phyloP scores from a whole-genome alignment of 2,113 vertebrate genomes.

The Pontoporia blainvillei region DNA sequence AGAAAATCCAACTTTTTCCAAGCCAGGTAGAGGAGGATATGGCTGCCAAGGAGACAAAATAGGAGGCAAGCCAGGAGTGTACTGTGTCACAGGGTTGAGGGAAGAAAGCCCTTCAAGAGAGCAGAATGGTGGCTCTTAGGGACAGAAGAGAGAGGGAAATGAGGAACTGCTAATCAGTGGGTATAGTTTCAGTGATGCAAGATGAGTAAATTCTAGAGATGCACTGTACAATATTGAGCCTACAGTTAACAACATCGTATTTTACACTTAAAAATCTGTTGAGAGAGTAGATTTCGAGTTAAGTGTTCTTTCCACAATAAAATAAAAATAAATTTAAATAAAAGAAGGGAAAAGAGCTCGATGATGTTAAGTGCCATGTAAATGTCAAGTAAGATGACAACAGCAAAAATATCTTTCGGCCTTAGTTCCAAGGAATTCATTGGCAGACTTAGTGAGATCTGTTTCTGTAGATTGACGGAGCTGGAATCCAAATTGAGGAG shows the following conservation, averaged over 20 bases:
- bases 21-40: background rate
- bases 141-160: background rate
- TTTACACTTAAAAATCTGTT: background rate
- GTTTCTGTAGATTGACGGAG: conserved; percentile 16
- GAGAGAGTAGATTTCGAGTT: background rate
- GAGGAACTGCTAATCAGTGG: background rate
- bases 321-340: background rate
- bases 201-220: background rate
- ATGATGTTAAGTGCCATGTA: background rate
- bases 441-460: background rate
- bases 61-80: background rate
- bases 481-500: conserved; percentile 22
- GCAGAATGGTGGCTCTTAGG: background rate
- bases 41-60: background rate
- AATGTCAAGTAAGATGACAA: conserved; percentile 36
- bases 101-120: background rate
- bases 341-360: background rate
- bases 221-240: rapidly evolving
- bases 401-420: background rate
- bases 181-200: background rate
- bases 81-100: background rate
- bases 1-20: conserved; percentile 21
- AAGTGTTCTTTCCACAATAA: background rate
- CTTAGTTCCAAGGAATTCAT: conserved; percentile 19
- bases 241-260: background rate